phyloP scores from a whole-genome alignment of 2,888 invertebrate genomes.

The Latrodectus elegans region DNA sequence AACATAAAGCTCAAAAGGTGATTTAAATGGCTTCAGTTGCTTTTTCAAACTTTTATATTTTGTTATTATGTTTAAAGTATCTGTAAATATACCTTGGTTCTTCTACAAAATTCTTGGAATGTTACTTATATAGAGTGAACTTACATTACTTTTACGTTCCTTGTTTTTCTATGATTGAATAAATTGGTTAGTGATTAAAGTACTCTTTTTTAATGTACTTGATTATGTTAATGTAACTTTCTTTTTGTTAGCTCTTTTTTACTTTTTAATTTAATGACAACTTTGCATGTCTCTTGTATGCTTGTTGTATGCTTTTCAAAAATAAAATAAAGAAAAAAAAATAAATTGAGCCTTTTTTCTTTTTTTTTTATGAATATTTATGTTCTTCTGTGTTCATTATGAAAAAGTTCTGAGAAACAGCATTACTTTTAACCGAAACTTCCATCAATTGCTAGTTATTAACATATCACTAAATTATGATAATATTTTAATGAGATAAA shows the following conservation, averaged over 20 bases:
- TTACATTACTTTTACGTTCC: not conserved
- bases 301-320: slow-evolving; percentile 20
- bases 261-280: not conserved
- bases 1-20: slow-evolving; percentile 61
- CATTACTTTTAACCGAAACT: too few relatives aligned
- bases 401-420: too few relatives aligned
- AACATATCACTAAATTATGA: too few relatives aligned
- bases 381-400: too few relatives aligned
- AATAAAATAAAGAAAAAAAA: slow-evolving; percentile 28
- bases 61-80: not conserved
- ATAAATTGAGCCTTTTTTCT: not conserved
- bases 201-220: not conserved
- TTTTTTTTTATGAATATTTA: too few relatives aligned
- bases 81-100: not conserved
- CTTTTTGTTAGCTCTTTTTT: not conserved
- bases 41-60: slow-evolving; percentile 8
- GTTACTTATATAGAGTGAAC: not conserved
- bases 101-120: not conserved
- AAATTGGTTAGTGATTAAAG: not conserved
- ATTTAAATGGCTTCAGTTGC: slow-evolving; percentile 40
- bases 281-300: slow-evolving; percentile 23
- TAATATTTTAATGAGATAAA: too few relatives aligned
- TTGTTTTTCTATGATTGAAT: not conserved
- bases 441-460: too few relatives aligned
- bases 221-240: not conserved